A percentile compares a stretch with the other conserved stretches of the same genome.
phyloP scores from a whole-genome alignment of 2,888 invertebrate genomes.

The Nemapogon koenigi region DNA sequence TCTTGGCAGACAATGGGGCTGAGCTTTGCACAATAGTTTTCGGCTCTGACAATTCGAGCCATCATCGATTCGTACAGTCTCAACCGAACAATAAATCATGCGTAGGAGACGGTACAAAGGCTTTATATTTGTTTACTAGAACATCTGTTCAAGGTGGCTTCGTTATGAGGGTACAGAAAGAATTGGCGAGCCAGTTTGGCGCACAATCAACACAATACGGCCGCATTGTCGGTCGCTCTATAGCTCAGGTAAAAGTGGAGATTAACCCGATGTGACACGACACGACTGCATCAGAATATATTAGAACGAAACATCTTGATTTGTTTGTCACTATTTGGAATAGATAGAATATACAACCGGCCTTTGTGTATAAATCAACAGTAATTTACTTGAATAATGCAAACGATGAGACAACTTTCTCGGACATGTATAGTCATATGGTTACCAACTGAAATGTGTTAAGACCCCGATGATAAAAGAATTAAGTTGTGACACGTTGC shows the following conservation, averaged over 20 bases:
- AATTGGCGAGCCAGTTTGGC: constrained; percentile 35
- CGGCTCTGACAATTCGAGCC: constrained; percentile 30
- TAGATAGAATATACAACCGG: constrained; percentile 15
- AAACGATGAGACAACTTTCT: no score
- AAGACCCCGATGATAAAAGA: constrained; percentile 7
- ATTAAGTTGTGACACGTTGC: constrained; percentile 26
- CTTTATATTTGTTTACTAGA: constrained; percentile 46
- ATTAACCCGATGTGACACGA: constrained; percentile 55
- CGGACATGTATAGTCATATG: constrained; percentile 18
- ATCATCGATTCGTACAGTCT: constrained; percentile 44
- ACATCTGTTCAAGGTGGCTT: constrained; percentile 44
- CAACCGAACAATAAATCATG: constrained; percentile 47
- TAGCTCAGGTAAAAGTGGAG: constrained; percentile 47
- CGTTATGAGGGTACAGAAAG: constrained; percentile 28
- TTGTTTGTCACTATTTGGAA: constrained; percentile 22
- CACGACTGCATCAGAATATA: constrained; percentile 29
- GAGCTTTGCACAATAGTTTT: constrained; percentile 50
- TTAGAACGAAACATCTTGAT: constrained; percentile 44
- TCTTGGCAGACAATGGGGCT: constrained; percentile 40
- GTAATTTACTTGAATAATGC: no score
- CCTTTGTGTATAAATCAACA: constrained; percentile 9
- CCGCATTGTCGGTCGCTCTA: constrained; percentile 40
- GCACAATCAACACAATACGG: constrained; percentile 44
- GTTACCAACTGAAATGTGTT: no score
- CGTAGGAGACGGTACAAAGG: constrained; percentile 49